Evolutionary conservation across 2,888 invertebrate species (phyloP), one percentile per base, ranked within the genome.

Genomic region (Tanypteryx hageni): DNA sequence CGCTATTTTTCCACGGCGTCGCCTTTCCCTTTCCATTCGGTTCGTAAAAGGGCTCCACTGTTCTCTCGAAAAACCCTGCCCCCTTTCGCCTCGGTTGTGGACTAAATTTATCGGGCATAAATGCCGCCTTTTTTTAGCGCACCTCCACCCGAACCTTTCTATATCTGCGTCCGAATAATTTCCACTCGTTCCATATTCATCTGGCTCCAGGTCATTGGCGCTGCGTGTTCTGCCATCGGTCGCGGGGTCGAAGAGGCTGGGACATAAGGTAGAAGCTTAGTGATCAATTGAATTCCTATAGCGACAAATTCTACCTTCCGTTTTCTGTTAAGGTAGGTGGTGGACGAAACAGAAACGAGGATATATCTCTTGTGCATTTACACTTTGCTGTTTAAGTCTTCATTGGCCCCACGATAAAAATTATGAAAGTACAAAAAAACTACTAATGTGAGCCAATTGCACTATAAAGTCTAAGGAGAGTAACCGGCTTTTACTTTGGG

Each of bases 51-150:
- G 76, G 76, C 76, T 76, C 31, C 86, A n/a, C n/a, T n/a, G n/a
- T n/a, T n/a, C n/a, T n/a, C 86, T 31, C 31, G 83, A 83, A 56
- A n/a, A 83, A 27, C 16, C 83, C 57, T 57, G 44, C 68, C 86
- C 86, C 31, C 31, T 44, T 61, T 44, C 31, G 64, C 27, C 68
- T 31, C 89, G 89, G 18, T 64, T 44, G 61, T 89, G 89, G 89
- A 64, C 89, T 89, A 89, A 89, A 89, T 89, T 89, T 89, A 89
- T 89, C 89, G 89, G 89, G 89, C 89, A 89, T 89, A 89, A 89
- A 89, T 89, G 89, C 89, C 89, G 64, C 61, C 89, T 89, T 89
- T 61, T 83, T 83, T 86, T 68, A 27, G 11, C 76, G 13, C 76
- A 13, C 76, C 8, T 76, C 27, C 27, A 13, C 27, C 9, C 16